These are phyloP conservation scores for Hylaeus anthracinus DNA, from an alignment of 1,140 invertebrate genomes.

Conservation along the genomic window DNA sequence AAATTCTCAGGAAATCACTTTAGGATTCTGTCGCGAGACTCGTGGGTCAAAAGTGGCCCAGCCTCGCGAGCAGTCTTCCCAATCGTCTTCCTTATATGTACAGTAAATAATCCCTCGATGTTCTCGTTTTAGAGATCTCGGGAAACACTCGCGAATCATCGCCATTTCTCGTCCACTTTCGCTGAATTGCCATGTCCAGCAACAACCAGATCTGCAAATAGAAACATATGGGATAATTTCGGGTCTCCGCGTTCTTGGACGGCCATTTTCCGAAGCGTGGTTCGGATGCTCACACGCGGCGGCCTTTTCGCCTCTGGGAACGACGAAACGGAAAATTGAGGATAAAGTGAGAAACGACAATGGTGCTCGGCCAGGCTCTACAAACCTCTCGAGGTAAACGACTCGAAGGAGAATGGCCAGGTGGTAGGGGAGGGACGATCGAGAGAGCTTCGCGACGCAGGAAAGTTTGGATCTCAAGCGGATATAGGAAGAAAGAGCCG, in stretches of 20 bases:
- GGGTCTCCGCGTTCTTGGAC: background rate
- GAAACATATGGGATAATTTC: background rate
- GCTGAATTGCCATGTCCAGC: too few species aligned
- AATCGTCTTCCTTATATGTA: too few species aligned
- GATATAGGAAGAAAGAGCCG: constrained; percentile 8
- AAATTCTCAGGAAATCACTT: too few species aligned
- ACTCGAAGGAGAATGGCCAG: background rate
- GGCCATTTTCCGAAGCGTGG: constrained; percentile 15
- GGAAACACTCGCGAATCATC: too few species aligned
- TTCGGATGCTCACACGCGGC: background rate
- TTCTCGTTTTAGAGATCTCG: too few species aligned
- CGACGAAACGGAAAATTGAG: constrained; percentile 32
- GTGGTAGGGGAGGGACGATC: background rate
- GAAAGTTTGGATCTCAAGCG: constrained; percentile 44
- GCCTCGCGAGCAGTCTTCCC: too few species aligned
- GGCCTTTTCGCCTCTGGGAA: background rate
- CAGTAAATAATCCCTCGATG: too few species aligned
- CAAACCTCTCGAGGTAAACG: background rate
- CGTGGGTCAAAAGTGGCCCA: too few species aligned
- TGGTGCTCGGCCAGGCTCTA: background rate
- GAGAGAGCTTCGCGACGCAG: constrained; percentile 15
- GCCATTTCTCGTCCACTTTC: too few species aligned
- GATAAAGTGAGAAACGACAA: constrained; percentile 26
- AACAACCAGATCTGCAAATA: too few species aligned
- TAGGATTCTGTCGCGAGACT: too few species aligned